Conservation (phyloP, 2,113 vertebrate species). For the Microcebus jonahi region DNA sequence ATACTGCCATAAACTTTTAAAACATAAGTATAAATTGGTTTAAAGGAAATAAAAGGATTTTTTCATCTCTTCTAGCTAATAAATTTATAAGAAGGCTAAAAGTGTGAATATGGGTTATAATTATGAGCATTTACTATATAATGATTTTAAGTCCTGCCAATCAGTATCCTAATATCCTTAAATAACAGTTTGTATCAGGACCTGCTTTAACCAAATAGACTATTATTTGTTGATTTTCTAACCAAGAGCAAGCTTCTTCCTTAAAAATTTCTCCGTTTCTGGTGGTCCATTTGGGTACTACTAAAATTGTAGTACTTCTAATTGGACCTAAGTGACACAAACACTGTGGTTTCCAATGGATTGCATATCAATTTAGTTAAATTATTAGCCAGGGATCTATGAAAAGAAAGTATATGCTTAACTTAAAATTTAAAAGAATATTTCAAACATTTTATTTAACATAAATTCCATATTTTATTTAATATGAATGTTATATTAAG, state of each 20-base stretch:
- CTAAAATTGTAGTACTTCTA: neutral
- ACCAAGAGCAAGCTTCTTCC: neutral
- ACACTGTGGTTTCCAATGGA: neutral
- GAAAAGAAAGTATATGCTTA: conserved; percentile 6
- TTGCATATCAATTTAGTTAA: neutral
- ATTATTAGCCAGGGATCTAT: neutral
- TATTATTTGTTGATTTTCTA: conserved; percentile 20
- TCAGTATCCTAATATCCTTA: neutral
- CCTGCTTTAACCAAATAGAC: neutral
- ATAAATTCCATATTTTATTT: conserved; percentile 73
- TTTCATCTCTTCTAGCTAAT: neutral
- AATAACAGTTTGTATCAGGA: neutral
- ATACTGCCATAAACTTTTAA: neutral
- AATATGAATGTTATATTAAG: neutral
- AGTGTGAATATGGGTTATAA: neutral
- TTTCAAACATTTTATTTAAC: conserved; percentile 27
- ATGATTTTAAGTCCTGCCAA: neutral
- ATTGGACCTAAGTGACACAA: neutral
- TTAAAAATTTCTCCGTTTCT: neutral
- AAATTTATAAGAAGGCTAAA: neutral
- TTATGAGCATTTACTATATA: neutral
- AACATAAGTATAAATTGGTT: neutral
- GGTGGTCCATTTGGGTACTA: neutral
- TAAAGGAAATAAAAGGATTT: neutral
- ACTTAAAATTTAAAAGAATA: conserved; percentile 44